These are phyloP conservation scores for Aulostomus chinensis DNA, from an alignment of 2,797 vertebrate genomes.

Conservation along the genomic window DNA sequence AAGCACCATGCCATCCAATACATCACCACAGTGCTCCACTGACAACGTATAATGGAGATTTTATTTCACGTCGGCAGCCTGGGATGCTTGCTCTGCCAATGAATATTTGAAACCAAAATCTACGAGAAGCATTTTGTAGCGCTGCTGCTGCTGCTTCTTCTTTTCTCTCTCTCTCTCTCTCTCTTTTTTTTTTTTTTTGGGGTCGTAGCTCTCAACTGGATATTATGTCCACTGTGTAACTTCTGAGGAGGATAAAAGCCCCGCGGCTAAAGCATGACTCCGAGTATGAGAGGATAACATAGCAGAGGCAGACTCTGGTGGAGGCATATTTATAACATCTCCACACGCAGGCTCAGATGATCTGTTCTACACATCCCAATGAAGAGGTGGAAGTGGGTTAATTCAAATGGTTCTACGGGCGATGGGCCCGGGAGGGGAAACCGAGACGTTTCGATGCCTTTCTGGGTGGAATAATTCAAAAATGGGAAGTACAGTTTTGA, in stretches of 20 bases:
- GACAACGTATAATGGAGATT: too few species aligned
- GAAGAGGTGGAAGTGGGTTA: constrained; percentile 18
- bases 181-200: constrained; percentile 7
- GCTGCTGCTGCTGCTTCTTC: too few species aligned
- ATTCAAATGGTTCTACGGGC: constrained; percentile 26
- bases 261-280: constrained; percentile 21
- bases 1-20: too few species aligned
- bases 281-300: too few species aligned
- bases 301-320: too few species aligned
- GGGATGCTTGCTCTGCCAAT: constrained; percentile 6
- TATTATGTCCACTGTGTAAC: constrained; percentile 10
- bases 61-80: constrained; percentile 18
- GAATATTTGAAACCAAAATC: too few species aligned
- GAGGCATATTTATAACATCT: constrained; percentile 6
- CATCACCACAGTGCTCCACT: too few species aligned
- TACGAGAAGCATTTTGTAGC: neutral
- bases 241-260: constrained; percentile 21
- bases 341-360: too few species aligned
- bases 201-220: constrained; percentile 3
- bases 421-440: neutral
- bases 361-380: neutral
- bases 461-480: constrained; percentile 15
- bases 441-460: neutral
- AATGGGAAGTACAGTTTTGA: constrained; percentile 16
- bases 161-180: too few species aligned